These are phyloP conservation scores for Asobara japonica DNA, from an alignment of 1,140 invertebrate genomes.

Conservation along the genomic window DNA sequence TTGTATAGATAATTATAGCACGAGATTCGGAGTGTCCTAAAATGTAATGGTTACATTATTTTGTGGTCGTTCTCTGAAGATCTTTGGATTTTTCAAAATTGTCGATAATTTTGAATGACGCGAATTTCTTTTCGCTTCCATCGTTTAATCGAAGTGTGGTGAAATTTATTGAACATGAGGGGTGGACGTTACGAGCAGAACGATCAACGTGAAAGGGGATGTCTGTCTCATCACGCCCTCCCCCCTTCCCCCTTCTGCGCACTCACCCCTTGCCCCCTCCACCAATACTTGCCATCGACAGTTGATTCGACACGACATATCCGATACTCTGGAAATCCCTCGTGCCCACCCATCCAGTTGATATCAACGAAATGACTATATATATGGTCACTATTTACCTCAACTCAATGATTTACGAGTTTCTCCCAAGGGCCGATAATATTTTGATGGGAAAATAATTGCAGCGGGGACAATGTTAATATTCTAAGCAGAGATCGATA, in stretches of 20 bases:
- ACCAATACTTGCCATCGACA: not conserved
- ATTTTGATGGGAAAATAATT: not conserved
- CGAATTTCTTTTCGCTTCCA: not conserved
- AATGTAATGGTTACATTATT: too few relatives aligned
- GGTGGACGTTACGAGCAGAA: not conserved
- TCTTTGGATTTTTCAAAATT: too few relatives aligned
- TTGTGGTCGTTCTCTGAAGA: too few relatives aligned
- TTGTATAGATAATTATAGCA: too few relatives aligned
- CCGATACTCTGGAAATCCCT: constrained; percentile 13
- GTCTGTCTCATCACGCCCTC: not conserved
- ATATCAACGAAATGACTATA: constrained; percentile 6
- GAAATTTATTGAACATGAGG: constrained; percentile 13
- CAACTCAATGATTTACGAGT: not conserved
- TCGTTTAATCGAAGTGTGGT: not conserved
- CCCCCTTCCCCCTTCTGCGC: not conserved
- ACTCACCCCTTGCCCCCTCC: not conserved
- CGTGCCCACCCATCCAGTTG: constrained; percentile 14
- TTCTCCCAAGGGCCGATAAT: not conserved
- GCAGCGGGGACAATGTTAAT: too few relatives aligned
- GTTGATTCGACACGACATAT: constrained; percentile 13
- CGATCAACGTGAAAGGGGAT: constrained; percentile 9
- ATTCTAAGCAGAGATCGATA: too few relatives aligned
- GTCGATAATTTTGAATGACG: too few relatives aligned
- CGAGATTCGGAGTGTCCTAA: too few relatives aligned
- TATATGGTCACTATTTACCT: not conserved